Evolutionary conservation across 2,113 vertebrate species (phyloP), one percentile per base, ranked within the genome.

Genomic region (Bubo blakistoni): DNA sequence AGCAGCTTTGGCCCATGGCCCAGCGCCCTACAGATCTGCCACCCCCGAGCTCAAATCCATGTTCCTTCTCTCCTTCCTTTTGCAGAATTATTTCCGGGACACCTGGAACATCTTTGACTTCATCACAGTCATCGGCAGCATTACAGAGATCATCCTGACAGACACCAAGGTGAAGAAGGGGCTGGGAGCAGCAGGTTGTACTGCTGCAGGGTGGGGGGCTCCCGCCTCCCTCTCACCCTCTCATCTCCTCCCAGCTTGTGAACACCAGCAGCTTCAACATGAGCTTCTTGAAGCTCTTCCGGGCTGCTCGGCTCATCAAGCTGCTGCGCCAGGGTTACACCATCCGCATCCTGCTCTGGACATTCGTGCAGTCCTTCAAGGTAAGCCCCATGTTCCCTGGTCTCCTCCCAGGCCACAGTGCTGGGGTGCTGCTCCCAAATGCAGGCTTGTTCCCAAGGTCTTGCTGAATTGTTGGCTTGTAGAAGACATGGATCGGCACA

Each of bases 41-140:
- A 32, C 38, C 29, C 7, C 51, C 1, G 0, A 73, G 46, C 38
- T 90, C 70, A 85, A 55, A 47, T 46, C 83, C 30, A 7, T 0
- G 0, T 59, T 71, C 24, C 30, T n/a, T 84, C 79, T 79, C 36
- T 72, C 70, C 30, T 91, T 84, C 42, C 18, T 84, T 78, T 59
- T 87, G 54, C 98, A 99, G 99, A 99, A 99, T 97, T 99, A 99
- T 97, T 99, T 99, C 94, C 97, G 99, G 91, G 99, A 99, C 92
- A 99, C 99, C 2, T 99, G 99, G 99, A 99, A 99, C 94, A 99
- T 99, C 95, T 99, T 99, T 95, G 99, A 99, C 97, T 99, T 99
- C 97, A 99, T 99, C 98, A 99, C 99, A 0, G 99, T 99, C 66
- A 97, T 99, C 6, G 99, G 99, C 85, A 99, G 99, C 97, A 99